Percentiles rank a stretch among this genome's conserved stretches.
Evolutionary conservation across 2,797 vertebrate genomes (phyloP).

Genomic region (Pseudomugil gertrudae): DNA sequence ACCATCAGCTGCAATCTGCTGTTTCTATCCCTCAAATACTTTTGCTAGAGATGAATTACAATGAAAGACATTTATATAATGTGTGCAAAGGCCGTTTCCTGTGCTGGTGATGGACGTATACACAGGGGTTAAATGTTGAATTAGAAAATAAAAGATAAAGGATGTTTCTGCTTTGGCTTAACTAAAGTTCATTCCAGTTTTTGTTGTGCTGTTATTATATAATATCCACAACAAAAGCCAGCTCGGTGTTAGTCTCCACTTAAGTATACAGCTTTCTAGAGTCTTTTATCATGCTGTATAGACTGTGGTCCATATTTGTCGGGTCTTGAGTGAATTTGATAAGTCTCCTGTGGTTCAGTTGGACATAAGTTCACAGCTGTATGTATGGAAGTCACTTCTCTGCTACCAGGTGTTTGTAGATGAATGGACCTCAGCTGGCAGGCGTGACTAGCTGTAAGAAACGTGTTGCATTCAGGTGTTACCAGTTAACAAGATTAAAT

Average conservation of each 20-base stretch:
- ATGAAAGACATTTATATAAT: not conserved
- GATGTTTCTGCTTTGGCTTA: constrained; percentile 10
- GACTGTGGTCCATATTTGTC: constrained; percentile 30
- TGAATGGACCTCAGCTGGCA: constrained; percentile 15
- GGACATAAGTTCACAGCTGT: constrained; percentile 35
- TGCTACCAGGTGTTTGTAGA: constrained; percentile 42
- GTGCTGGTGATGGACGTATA: not conserved
- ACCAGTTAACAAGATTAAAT: constrained; percentile 11
- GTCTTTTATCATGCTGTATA: constrained; percentile 26
- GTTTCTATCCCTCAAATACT: constrained; percentile 8
- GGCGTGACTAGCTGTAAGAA: too few species aligned
- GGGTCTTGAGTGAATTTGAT: constrained; percentile 53
- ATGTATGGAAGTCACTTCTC: constrained; percentile 27
- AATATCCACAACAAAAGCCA: constrained; percentile 17
- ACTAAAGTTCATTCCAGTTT: constrained; percentile 17
- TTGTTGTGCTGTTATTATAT: constrained; percentile 27
- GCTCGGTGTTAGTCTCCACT: constrained; percentile 33
- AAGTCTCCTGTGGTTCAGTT: constrained; percentile 47
- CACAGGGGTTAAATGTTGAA: not conserved
- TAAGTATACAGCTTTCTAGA: constrained; percentile 30
- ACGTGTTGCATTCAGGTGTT: constrained; percentile 21
- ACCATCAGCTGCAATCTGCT: constrained; percentile 45
- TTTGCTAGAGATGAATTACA: constrained; percentile 6
- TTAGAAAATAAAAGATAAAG: constrained; percentile 16
- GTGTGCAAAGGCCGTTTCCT: constrained; percentile 1